These are phyloP conservation scores for Ataeniobius toweri DNA, from an alignment of 2,797 vertebrate species.

Conservation along the genomic window DNA sequence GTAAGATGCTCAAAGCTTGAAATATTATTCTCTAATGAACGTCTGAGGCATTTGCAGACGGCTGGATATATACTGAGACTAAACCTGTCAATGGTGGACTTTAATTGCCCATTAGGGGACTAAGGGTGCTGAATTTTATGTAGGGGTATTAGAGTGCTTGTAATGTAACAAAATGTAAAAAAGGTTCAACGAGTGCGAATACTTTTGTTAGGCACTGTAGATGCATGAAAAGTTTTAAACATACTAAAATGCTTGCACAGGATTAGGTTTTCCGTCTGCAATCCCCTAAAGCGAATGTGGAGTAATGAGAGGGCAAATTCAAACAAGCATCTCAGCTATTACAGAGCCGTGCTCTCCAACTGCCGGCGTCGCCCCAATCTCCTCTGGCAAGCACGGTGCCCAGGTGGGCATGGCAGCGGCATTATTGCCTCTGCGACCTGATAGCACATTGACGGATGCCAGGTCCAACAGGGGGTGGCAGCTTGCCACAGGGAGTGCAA, in stretches of 20 bases:
- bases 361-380: conserved; percentile 48
- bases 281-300: conserved; percentile 12
- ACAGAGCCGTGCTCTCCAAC: conserved; percentile 28
- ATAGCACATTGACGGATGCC: conserved; percentile 63
- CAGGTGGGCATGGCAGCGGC: conserved; percentile 58
- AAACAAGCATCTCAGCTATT: conserved; percentile 53
- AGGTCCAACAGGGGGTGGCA: conserved; percentile 64
- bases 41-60: not conserved
- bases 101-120: not conserved
- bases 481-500: conserved; percentile 50
- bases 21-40: not conserved
- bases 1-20: not conserved
- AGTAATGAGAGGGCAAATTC: conserved; percentile 61
- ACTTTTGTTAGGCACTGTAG: not conserved
- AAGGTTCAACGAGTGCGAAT: not conserved
- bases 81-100: too few relatives aligned
- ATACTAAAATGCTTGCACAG: not conserved
- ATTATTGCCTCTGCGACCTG: conserved; percentile 64
- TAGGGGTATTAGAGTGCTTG: too few relatives aligned
- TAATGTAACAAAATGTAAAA: not conserved
- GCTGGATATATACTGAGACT: not conserved
- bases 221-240: too few relatives aligned
- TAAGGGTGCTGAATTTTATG: not conserved
- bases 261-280: not conserved
- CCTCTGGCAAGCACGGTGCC: conserved; percentile 50